Evolutionary conservation across 2,888 invertebrate genomes (phyloP).

Genomic region (Drosophila incognita): DNA sequence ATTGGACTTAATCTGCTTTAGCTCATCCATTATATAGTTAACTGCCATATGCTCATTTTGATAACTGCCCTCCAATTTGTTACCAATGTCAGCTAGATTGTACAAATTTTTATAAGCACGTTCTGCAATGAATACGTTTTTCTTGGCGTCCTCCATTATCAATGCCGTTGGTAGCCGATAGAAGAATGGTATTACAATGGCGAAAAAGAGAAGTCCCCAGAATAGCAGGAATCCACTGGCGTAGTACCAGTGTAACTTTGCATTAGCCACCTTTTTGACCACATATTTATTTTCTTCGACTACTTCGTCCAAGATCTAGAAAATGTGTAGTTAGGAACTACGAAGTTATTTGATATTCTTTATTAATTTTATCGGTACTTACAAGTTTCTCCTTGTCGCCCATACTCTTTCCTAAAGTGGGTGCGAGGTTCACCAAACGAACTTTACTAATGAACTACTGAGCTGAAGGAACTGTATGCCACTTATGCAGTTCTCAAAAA

Average conservation of each 20-base stretch:
- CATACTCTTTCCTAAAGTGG: not conserved
- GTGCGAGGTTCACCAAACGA: not conserved
- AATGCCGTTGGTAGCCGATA: constrained; percentile 60
- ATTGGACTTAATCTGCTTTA: constrained; percentile 62
- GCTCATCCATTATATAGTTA: constrained; percentile 83
- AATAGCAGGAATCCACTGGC: constrained; percentile 61
- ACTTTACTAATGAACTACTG: not conserved
- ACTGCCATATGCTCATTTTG: constrained; percentile 89
- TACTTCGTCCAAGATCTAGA: constrained; percentile 36
- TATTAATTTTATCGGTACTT: constrained; percentile 5
- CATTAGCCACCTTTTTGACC: not conserved
- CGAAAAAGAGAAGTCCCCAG: constrained; percentile 66
- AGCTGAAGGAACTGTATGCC: not conserved
- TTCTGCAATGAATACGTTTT: constrained; percentile 88
- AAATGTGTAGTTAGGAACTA: not conserved
- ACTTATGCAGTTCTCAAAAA: constrained; percentile 5
- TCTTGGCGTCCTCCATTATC: constrained; percentile 53
- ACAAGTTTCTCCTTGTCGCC: constrained; percentile 21
- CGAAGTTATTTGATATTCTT: not conserved
- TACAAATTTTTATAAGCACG: constrained; percentile 85
- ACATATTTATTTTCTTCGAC: constrained; percentile 9
- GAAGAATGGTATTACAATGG: constrained; percentile 56
- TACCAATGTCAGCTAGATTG: constrained; percentile 46
- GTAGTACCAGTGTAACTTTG: constrained; percentile 63
- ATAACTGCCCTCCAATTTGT: constrained; percentile 87